A percentile compares a stretch with the other conserved stretches of the same genome.
Evolutionary conservation across 2,797 vertebrate genomes (phyloP).

Genomic region (Rousettus madagascariensis): DNA sequence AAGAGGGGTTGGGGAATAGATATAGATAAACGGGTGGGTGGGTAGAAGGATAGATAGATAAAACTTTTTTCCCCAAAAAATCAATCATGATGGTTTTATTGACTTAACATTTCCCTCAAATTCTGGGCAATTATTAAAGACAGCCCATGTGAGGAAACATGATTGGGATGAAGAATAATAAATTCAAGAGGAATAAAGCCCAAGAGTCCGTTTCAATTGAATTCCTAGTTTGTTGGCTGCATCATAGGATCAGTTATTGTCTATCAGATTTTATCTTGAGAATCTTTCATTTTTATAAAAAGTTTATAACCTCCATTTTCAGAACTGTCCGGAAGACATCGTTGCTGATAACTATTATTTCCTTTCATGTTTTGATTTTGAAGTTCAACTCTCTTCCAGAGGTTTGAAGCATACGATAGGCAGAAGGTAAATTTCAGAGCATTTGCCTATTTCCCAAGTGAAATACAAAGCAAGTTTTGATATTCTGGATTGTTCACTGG

Average conservation of each 20-base stretch:
- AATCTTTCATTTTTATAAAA: conserved; percentile 37
- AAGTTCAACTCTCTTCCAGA: not conserved
- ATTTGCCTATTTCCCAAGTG: conserved; percentile 45
- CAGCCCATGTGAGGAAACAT: not conserved
- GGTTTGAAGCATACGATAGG: conserved; percentile 52
- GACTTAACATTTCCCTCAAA: not conserved
- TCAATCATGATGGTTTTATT: conserved; percentile 29
- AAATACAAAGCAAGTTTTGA: conserved; percentile 64
- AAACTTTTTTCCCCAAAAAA: not conserved
- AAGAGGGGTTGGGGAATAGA: not conserved
- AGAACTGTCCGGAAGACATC: conserved; percentile 48
- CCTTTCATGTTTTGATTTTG: not conserved
- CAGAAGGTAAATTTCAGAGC: conserved; percentile 47
- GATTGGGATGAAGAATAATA: not conserved
- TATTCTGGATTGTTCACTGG: conserved; percentile 35
- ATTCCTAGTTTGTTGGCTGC: not conserved
- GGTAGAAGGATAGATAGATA: not conserved
- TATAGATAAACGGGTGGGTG: not conserved
- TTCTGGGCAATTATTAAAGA: not conserved
- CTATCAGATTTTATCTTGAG: conserved; percentile 9
- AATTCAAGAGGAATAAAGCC: not conserved
- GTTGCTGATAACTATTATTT: conserved; percentile 34
- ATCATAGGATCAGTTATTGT: conserved; percentile 10
- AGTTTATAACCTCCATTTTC: conserved; percentile 52
- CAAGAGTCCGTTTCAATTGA: conserved; percentile 60